These are phyloP conservation scores for Alca torda DNA, from an alignment of 2,797 vertebrate species.

Conservation along the genomic window DNA sequence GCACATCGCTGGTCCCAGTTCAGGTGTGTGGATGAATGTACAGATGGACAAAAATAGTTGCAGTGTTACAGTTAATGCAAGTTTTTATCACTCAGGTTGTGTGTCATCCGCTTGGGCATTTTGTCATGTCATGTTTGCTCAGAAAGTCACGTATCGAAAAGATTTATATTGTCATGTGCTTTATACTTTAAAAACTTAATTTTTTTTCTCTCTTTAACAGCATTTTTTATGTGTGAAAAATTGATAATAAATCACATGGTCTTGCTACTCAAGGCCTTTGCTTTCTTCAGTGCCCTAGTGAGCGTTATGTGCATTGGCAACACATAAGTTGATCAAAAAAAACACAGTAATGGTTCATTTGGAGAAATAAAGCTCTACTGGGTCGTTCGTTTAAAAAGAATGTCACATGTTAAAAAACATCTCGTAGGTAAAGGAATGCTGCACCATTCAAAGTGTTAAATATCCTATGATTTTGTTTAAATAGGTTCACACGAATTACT, in stretches of 20 bases:
- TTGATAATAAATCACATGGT: neutral
- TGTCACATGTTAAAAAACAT: neutral
- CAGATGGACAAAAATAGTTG: neutral
- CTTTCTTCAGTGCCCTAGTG: neutral
- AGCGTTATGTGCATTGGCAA: neutral
- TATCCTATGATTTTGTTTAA: neutral
- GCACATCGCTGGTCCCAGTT: neutral
- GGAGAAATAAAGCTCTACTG: neutral
- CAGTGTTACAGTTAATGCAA: neutral
- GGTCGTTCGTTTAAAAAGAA: neutral
- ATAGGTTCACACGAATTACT: neutral
- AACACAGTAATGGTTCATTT: neutral
- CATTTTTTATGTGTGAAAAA: neutral
- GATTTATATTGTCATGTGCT: neutral
- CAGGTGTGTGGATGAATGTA: neutral
- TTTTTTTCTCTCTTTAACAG: neutral
- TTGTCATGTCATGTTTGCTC: neutral
- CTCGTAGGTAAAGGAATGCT: neutral
- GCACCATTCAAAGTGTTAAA: neutral
- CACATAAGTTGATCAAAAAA: neutral
- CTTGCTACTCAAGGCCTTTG: neutral
- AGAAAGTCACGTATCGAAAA: neutral
- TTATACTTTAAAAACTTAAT: neutral
- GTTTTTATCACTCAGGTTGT: neutral
- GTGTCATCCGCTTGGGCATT: neutral